Evolutionary conservation across 2,888 invertebrate species (phyloP), one percentile per base, ranked within the genome.

Genomic region (Sipha maydis): DNA sequence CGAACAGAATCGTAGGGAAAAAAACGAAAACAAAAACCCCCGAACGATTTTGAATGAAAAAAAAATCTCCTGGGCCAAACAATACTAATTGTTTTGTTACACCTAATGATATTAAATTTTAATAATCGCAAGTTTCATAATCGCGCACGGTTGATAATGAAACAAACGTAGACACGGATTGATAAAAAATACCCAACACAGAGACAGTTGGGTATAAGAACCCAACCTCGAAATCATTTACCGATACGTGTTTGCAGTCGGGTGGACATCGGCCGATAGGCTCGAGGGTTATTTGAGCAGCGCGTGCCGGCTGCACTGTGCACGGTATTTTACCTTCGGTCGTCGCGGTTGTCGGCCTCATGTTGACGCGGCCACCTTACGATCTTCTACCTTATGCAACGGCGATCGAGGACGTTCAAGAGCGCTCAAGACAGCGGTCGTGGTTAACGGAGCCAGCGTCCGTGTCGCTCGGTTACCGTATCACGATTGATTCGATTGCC

Each of bases 181-280:
- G 61, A 21, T 61, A 25, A 61, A 61, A 61, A 2, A 25, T 5
- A 21, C 3, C 48, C 48, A 48, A 2, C 3, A 25, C 61, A 7
- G 61, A 25, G 0, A 7, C 21, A 61, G 25, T 7, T 3, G 21
- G 21, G 11, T 14, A 34, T 48, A 41, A 41, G 41, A 69, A 48
- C 69, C 82, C 82, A 82, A 82, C 82, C 69, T 82, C 28, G 82
- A 82, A 82, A 67, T 34, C 21, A 48, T 38, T 11, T n/a, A 8
- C 38, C n/a, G 67, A 41, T 69, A 82, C 82, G 82, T 82, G 82
- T 82, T 69, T 69, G 41, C 28, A 28, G n/a, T 3, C 48, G 82
- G 41, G 14, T 82, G 82, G 82, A 82, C 5, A 11, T 34, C 31
- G 8, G 38, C 1, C 80, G 54, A 25, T 7, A 3, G 41, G 5